Evolutionary conservation across 2,888 invertebrate genomes (phyloP).

Genomic region (Pheosia tremula): DNA sequence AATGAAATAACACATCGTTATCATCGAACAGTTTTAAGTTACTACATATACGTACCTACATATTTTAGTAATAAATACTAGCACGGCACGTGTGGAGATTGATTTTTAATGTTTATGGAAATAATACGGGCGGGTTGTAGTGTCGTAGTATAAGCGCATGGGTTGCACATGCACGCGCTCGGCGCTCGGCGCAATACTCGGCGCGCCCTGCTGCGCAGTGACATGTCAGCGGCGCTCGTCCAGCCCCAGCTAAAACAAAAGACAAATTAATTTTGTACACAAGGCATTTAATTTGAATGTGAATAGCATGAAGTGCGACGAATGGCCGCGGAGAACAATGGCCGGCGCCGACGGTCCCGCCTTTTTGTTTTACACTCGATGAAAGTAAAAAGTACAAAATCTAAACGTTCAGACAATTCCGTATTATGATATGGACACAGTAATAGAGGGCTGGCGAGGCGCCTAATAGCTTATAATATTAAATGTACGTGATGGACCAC

Average conservation of each 20-base stretch:
- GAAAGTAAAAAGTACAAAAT: constrained; percentile 80
- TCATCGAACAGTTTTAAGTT: background rate
- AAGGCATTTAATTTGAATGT: constrained; percentile 84
- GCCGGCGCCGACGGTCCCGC: constrained; percentile 78
- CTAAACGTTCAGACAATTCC: constrained; percentile 81
- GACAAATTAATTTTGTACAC: constrained; percentile 85
- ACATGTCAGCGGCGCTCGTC: constrained; percentile 68
- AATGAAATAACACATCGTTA: constrained; percentile 3
- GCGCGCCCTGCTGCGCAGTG: constrained; percentile 71
- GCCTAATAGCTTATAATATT: constrained; percentile 82
- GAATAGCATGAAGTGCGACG: constrained; percentile 85
- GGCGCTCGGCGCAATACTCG: constrained; percentile 14
- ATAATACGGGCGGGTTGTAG: background rate
- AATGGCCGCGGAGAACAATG: constrained; percentile 82
- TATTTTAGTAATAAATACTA: constrained; percentile 6
- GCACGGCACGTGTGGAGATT: background rate
- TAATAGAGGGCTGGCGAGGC: constrained; percentile 78
- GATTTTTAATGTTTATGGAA: constrained; percentile 6
- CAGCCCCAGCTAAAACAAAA: constrained; percentile 78
- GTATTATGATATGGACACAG: constrained; percentile 83
- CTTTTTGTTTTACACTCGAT: constrained; percentile 78
- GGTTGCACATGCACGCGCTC: constrained; percentile 15
- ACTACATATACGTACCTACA: background rate
- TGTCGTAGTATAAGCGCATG: background rate
- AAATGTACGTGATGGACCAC: constrained; percentile 76